Evolutionary conservation across 2,797 vertebrate species (phyloP).

Genomic region (Melanotaenia pygmaea): DNA sequence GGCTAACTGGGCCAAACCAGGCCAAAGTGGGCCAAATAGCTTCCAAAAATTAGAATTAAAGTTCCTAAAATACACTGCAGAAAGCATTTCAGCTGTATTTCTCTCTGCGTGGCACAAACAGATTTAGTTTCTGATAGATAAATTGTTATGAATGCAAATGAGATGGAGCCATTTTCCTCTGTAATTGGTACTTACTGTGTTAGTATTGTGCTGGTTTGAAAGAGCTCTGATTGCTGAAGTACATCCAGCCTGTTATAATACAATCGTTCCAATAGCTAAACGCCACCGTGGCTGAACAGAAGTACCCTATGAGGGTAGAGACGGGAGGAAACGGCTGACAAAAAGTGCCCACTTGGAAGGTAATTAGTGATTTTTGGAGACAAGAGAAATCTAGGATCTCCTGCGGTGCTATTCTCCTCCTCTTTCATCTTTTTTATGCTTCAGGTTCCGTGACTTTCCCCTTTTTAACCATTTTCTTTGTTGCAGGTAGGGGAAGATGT

Average conservation of each 20-base stretch:
- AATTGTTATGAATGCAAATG: conserved; percentile 16
- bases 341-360: not conserved
- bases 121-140: conserved; percentile 13
- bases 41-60: not conserved
- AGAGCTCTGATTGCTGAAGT: conserved; percentile 54
- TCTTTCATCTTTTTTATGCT: not conserved
- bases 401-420: not conserved
- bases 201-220: conserved; percentile 52
- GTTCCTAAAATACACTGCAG: not conserved
- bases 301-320: conserved; percentile 6
- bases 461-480: not conserved
- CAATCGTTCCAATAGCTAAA: conserved; percentile 11
- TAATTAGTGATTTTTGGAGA: not conserved
- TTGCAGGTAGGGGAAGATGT: conserved; percentile 95
- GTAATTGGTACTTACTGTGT: conserved; percentile 44
- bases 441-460: no score
- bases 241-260: conserved; percentile 17
- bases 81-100: not conserved
- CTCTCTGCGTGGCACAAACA: not conserved
- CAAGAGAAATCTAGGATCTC: not conserved
- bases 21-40: not conserved
- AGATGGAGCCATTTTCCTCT: conserved; percentile 12
- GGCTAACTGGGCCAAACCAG: conserved; percentile 2
- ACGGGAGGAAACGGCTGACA: not conserved
- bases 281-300: conserved; percentile 19